Evolutionary conservation across 2,888 invertebrate genomes (phyloP).

Genomic region (Eucera pruinosa): DNA sequence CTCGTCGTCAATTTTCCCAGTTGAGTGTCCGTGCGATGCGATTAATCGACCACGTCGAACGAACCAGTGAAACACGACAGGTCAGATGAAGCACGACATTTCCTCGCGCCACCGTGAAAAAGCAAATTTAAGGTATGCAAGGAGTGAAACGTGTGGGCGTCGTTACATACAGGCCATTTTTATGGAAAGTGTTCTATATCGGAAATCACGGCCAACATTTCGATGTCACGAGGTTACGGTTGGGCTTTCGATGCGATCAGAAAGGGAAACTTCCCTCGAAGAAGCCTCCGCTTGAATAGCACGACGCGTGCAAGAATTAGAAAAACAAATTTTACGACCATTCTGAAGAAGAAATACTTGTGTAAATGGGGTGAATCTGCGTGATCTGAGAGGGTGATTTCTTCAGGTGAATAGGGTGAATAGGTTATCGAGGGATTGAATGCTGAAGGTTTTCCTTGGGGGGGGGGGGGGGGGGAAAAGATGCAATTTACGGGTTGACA

Average conservation of each 20-base stretch:
- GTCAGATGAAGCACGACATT: not conserved
- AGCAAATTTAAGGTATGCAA: not conserved
- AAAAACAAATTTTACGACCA: slow-evolving; percentile 22
- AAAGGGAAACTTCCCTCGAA: not conserved
- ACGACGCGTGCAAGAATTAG: slow-evolving; percentile 10
- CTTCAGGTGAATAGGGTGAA: not conserved
- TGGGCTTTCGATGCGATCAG: not conserved
- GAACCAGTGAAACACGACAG: slow-evolving; percentile 1
- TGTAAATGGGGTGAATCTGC: slow-evolving; percentile 1
- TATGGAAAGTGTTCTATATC: slow-evolving; percentile 14
- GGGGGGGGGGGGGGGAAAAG: too few species aligned
- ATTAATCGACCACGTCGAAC: slow-evolving; percentile 17
- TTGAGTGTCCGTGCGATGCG: slow-evolving; percentile 3
- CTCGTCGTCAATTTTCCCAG: slow-evolving; percentile 12
- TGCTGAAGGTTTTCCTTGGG: too few species aligned
- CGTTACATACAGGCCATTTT: not conserved
- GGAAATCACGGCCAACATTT: not conserved
- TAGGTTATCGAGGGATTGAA: too few species aligned
- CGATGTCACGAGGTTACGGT: not conserved
- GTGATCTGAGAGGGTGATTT: not conserved
- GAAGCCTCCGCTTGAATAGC: too few species aligned
- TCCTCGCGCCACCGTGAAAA: not conserved
- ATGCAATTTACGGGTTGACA: too few species aligned
- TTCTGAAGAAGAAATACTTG: not conserved
- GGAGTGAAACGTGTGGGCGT: not conserved